These are phyloP conservation scores for Ariopsis seemanni DNA, from an alignment of 2,113 vertebrate species.

Conservation along the genomic window DNA sequence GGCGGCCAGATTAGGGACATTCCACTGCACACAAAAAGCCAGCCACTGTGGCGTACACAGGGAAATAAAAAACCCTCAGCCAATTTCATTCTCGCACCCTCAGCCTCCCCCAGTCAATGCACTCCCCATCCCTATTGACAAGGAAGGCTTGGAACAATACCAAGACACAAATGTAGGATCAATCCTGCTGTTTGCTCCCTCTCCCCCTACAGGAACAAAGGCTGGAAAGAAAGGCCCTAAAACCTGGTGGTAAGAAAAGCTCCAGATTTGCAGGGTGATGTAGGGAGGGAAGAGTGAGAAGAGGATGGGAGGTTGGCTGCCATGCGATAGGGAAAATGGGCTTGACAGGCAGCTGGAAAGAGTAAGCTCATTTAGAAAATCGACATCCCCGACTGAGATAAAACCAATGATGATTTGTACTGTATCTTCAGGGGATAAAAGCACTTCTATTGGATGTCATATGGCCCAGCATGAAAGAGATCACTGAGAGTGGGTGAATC, in stretches of 20 bases:
- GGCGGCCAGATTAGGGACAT: conserved; percentile 83
- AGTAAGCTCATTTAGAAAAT: conserved; percentile 89
- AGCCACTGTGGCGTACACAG: conserved; percentile 73
- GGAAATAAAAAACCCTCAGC: conserved; percentile 47
- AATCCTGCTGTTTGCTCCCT: conserved; percentile 86
- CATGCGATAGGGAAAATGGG: conserved; percentile 70
- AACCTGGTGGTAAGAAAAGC: conserved; percentile 68
- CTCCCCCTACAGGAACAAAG: conserved; percentile 82
- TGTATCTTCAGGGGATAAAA: conserved; percentile 83
- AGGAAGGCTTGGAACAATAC: conserved; percentile 81
- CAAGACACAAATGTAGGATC: conserved; percentile 83
- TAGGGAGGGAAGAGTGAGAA: conserved; percentile 75
- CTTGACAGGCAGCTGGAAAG: conserved; percentile 72
- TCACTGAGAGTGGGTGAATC: conserved; percentile 28
- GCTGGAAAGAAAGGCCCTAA: conserved; percentile 78
- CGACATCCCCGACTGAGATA: conserved; percentile 92
- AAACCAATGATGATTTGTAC: conserved; percentile 94
- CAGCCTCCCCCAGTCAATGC: conserved; percentile 85
- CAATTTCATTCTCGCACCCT: conserved; percentile 74
- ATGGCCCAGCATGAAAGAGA: conserved; percentile 76
- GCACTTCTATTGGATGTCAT: conserved; percentile 72
- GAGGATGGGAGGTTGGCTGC: conserved; percentile 79
- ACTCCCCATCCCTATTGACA: conserved; percentile 84
- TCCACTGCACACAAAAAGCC: conserved; percentile 87
- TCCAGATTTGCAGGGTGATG: conserved; percentile 66